Evolutionary conservation across 2,113 vertebrate genomes (phyloP), one percentile per base, ranked within the genome.

Genomic region (Caranx ignobilis): DNA sequence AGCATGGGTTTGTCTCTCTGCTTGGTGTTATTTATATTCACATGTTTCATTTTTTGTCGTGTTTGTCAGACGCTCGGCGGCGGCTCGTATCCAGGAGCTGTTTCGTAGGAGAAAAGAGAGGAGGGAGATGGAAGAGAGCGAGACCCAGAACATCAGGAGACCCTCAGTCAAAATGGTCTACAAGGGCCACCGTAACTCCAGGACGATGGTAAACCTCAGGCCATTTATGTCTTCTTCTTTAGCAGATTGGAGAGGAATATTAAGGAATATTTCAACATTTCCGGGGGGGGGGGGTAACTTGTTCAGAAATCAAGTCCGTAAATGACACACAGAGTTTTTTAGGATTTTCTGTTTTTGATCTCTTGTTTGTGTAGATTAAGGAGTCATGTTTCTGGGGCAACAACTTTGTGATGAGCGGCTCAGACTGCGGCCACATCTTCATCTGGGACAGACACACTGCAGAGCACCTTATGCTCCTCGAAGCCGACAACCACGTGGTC

Each of bases 351-450:
- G 26, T 26, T 26, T 26, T 26, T 26, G 26, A 16, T 39, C 77
- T 57, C 0, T 26, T 62, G 57, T 16, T 1, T 55, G 47, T 69
- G 3, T 60, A 99, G 98, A 99, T 99, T 78, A 99, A 99, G 84
- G 98, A 99, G 94, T 97, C 98, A 9, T 97, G 97, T 90, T 99
- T 99, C 88, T 99, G 98, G 98, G 98, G 98, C 72, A 96, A 96
- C 91, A 98, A 98, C 91, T 99, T 99, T 79, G 98, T 99, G 65
- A 97, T 99, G 97, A 99, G 98, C 43, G 98, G 98, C 18, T 99
- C 98, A 7, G 98, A 99, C 88, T 99, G 98, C 26, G 98, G 98
- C 57, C 98, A 99, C 87, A 99, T 99, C 91, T 99, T 99, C 88
- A 97, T 99, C 90, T 99, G 98, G 98, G 97, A 99, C 92, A 95